phyloP scores from a whole-genome alignment of 2,797 vertebrate species.

The Buceros bicornis region DNA sequence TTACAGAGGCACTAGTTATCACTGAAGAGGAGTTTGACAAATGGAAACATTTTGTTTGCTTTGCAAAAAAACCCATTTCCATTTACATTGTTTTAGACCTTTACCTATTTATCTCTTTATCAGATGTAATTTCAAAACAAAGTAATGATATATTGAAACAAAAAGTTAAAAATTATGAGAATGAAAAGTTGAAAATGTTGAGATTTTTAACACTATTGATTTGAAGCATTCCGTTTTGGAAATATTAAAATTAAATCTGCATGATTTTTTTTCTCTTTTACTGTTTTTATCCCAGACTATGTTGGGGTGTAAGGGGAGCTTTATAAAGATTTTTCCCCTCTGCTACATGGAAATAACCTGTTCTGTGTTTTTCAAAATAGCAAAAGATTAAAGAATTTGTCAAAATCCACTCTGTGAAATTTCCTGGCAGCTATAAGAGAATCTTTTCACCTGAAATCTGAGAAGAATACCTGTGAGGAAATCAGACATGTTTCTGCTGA shows the following conservation, averaged over 20 bases:
- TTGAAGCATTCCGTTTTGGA: not conserved
- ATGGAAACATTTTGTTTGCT: not conserved
- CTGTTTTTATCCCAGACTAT: conserved; percentile 13
- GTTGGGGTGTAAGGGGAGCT: not conserved
- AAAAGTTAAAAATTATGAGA: not conserved
- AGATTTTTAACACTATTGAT: not conserved
- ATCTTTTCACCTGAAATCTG: not conserved
- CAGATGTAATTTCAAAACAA: not conserved
- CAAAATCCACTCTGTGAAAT: conserved; percentile 3
- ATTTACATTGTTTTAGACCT: not conserved
- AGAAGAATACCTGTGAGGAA: not conserved
- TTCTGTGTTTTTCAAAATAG: not conserved
- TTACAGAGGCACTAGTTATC: not conserved
- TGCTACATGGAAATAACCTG: conserved; percentile 37
- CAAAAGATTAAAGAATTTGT: conserved; percentile 14
- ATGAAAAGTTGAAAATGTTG: not conserved
- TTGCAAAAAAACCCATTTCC: not conserved
- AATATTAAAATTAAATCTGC: not conserved
- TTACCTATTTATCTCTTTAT: not conserved
- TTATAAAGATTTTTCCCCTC: not conserved
- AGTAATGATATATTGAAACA: not conserved
- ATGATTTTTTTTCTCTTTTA: not conserved
- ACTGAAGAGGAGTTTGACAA: not conserved
- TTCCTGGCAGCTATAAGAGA: not conserved
- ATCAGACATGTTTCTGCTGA: not conserved